These are phyloP conservation scores for Plestiodon gilberti DNA, from an alignment of 2,113 vertebrate genomes.

Conservation along the genomic window DNA sequence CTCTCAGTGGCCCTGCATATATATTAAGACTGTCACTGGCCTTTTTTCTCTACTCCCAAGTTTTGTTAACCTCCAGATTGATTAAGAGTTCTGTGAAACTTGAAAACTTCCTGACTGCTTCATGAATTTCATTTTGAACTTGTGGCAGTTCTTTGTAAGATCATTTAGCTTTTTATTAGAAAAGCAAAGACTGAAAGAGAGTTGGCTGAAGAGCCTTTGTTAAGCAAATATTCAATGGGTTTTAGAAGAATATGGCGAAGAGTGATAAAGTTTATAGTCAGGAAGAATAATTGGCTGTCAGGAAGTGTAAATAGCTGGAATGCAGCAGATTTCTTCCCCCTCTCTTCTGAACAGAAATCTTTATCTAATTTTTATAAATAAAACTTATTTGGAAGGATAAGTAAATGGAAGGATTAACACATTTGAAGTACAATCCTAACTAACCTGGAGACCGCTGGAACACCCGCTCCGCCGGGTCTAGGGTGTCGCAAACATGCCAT, in stretches of 20 bases:
- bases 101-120: background rate
- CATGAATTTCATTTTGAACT: background rate
- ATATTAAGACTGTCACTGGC: background rate
- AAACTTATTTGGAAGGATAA: background rate
- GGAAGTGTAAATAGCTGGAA: background rate
- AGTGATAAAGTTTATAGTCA: background rate
- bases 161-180: background rate
- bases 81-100: background rate
- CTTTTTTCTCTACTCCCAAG: no score
- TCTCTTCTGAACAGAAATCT: background rate
- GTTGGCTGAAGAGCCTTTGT: no score
- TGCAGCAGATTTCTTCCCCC: background rate
- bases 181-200: background rate
- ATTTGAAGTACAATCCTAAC: no score
- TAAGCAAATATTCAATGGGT: background rate
- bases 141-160: background rate
- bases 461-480: no score
- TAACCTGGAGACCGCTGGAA: no score
- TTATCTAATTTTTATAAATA: background rate
- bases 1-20: no score
- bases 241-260: background rate
- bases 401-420: background rate
- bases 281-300: background rate
- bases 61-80: background rate
- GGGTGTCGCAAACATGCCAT: no score